phyloP scores from a whole-genome alignment of 35 echinoderm and acorn worm genomes.

The Ophiothrix spiculata region DNA sequence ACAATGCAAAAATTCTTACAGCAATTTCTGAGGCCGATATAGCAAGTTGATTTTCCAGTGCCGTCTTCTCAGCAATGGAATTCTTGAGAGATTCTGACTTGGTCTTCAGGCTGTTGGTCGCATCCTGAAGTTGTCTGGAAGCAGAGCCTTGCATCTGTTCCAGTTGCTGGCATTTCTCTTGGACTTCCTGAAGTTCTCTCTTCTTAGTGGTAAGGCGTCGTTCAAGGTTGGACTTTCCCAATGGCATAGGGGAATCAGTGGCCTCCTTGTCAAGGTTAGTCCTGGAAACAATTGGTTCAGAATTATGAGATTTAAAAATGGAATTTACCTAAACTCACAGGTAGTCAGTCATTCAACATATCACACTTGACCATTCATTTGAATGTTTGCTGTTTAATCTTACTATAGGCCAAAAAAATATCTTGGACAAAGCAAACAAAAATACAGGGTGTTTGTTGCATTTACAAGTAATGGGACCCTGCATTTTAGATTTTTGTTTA shows the following conservation, averaged over 20 bases:
- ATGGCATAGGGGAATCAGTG: constrained; percentile 18
- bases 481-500: too few species aligned
- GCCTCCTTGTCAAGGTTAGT: not conserved
- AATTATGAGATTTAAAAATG: too few species aligned
- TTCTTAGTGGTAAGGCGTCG: constrained; percentile 35
- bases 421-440: too few species aligned
- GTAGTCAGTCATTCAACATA: too few species aligned
- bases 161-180: constrained; percentile 14
- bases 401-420: too few species aligned
- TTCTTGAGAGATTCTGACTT: constrained; percentile 52
- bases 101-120: constrained; percentile 38
- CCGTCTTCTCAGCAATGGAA: constrained; percentile 38
- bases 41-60: constrained; percentile 55
- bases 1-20: too few species aligned
- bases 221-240: constrained; percentile 22
- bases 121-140: constrained; percentile 5
- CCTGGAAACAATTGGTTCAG: too few species aligned
- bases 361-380: too few species aligned
- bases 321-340: too few species aligned
- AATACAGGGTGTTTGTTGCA: too few species aligned
- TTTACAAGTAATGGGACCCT: too few species aligned
- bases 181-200: constrained; percentile 37
- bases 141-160: constrained; percentile 3
- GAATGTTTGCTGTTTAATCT: too few species aligned
- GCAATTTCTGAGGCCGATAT: constrained; percentile 48